Conservation (phyloP, 1,140 invertebrate species). For the Parapsyche elsis region DNA sequence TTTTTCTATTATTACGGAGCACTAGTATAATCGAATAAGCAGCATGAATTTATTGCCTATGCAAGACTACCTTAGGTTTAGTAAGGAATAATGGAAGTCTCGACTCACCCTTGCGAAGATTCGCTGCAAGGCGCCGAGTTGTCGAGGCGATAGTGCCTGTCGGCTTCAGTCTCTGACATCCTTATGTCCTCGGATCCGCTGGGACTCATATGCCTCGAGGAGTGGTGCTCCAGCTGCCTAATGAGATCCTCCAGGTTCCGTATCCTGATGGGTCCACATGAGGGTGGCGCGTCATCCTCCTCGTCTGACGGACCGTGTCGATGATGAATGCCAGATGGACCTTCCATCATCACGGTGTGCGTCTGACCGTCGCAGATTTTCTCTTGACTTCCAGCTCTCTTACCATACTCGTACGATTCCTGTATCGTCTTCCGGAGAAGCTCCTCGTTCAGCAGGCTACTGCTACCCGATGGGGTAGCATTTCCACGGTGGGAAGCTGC, state of each 20-base stretch:
- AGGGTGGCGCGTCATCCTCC: slow-evolving; percentile 76
- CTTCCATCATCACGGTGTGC: slow-evolving; percentile 62
- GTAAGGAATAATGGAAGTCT: too few species aligned
- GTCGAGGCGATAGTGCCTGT: slow-evolving; percentile 87
- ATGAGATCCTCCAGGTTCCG: slow-evolving; percentile 92
- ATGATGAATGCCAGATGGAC: slow-evolving; percentile 56
- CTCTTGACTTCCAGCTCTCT: slow-evolving; percentile 73
- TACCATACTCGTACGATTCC: slow-evolving; percentile 74
- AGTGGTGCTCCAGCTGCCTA: slow-evolving; percentile 89
- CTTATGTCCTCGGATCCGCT: slow-evolving; percentile 91
- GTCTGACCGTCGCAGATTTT: slow-evolving; percentile 72
- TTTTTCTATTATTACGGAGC: neutral
- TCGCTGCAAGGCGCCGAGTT: slow-evolving; percentile 81
- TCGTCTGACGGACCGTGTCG: slow-evolving; percentile 65
- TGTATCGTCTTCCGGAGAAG: slow-evolving; percentile 73
- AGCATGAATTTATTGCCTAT: neutral
- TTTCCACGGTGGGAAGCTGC: slow-evolving; percentile 79
- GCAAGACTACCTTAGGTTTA: neutral
- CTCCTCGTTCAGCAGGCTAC: slow-evolving; percentile 71
- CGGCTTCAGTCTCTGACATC: slow-evolving; percentile 91
- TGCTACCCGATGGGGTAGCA: slow-evolving; percentile 71
- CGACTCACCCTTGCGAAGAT: slow-evolving; percentile 73
- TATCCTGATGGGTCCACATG: slow-evolving; percentile 82
- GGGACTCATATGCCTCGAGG: slow-evolving; percentile 87
- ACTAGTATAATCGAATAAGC: neutral